Evolutionary conservation across 2,797 vertebrate genomes (phyloP).

Genomic region (Odontamblyopus lacepedii): DNA sequence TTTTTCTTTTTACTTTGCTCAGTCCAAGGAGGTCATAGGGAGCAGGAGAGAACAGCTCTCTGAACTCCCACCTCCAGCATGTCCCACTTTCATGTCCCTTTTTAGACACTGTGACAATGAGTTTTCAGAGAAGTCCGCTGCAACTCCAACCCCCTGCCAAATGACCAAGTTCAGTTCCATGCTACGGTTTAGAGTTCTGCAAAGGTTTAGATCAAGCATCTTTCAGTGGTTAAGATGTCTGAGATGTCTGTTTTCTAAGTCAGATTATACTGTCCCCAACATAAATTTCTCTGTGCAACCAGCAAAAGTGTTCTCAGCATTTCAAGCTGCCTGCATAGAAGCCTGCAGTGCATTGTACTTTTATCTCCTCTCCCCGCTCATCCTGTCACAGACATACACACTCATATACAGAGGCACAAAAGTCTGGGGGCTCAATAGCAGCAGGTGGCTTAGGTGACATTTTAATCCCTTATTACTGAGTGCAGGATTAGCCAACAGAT

Average conservation of each 20-base stretch:
- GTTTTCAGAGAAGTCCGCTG: slow-evolving; percentile 58
- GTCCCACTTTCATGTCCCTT: slow-evolving; percentile 77
- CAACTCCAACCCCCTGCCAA: slow-evolving; percentile 53
- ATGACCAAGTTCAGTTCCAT: slow-evolving; percentile 39
- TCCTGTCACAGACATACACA: slow-evolving; percentile 24
- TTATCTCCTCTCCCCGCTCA: slow-evolving; percentile 17
- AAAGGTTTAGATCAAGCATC: slow-evolving; percentile 5
- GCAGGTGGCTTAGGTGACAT: slow-evolving; percentile 84
- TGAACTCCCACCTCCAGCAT: slow-evolving; percentile 63
- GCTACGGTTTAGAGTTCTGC: slow-evolving; percentile 26
- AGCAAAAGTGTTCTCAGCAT: slow-evolving; percentile 26
- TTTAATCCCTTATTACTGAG: slow-evolving; percentile 84
- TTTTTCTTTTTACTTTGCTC: slow-evolving; percentile 51
- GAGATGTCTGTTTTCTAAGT: slow-evolving; percentile 31
- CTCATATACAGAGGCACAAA: slow-evolving; percentile 54
- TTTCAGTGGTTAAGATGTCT: slow-evolving; percentile 32
- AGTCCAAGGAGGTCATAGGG: slow-evolving; percentile 66
- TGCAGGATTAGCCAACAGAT: slow-evolving; percentile 82
- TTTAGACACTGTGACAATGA: slow-evolving; percentile 69
- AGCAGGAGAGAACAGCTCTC: slow-evolving; percentile 46
- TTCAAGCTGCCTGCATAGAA: slow-evolving; percentile 24
- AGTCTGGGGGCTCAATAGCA: slow-evolving; percentile 79
- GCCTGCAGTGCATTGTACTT: slow-evolving; percentile 50
- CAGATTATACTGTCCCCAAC: slow-evolving; percentile 26
- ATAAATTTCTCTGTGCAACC: slow-evolving; percentile 39